phyloP scores from a whole-genome alignment of 2,113 vertebrate genomes.

The Anser cygnoides region DNA sequence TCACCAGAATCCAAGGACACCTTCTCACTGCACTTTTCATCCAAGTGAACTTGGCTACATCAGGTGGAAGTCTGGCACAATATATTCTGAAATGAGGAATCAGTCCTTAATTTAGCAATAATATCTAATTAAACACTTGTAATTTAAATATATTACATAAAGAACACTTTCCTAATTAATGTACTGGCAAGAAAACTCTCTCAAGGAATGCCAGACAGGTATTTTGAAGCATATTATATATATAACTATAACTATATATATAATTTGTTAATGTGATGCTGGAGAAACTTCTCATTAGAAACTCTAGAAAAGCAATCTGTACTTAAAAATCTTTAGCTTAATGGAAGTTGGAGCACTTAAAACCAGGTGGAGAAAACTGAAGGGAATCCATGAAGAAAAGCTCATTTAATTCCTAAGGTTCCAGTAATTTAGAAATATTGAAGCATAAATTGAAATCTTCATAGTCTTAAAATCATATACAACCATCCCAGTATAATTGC shows the following conservation, averaged over 20 bases:
- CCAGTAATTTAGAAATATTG: not conserved
- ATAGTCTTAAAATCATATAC: not conserved
- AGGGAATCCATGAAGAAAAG: not conserved
- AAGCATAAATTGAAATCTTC: not conserved
- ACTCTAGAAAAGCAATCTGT: not conserved
- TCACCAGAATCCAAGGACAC: not conserved
- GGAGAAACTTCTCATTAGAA: constrained; percentile 32
- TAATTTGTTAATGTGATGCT: not conserved
- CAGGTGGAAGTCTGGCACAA: not conserved
- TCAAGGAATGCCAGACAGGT: not conserved
- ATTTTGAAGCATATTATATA: not conserved
- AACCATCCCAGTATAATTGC: not conserved
- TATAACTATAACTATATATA: not conserved
- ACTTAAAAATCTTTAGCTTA: not conserved
- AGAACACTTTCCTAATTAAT: constrained; percentile 51
- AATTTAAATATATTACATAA: constrained; percentile 51
- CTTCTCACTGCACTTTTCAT: not conserved
- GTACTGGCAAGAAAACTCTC: constrained; percentile 34
- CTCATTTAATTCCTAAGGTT: not conserved
- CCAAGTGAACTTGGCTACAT: not conserved
- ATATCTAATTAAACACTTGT: constrained; percentile 22
- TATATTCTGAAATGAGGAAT: constrained; percentile 26
- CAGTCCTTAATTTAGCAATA: constrained; percentile 47
- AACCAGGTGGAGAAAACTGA: not conserved
- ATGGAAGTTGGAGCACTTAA: not conserved